Evolutionary conservation across 1,140 invertebrate genomes (phyloP), one percentile per base, ranked within the genome.

Genomic region (Drosophila pseudoobscura): DNA sequence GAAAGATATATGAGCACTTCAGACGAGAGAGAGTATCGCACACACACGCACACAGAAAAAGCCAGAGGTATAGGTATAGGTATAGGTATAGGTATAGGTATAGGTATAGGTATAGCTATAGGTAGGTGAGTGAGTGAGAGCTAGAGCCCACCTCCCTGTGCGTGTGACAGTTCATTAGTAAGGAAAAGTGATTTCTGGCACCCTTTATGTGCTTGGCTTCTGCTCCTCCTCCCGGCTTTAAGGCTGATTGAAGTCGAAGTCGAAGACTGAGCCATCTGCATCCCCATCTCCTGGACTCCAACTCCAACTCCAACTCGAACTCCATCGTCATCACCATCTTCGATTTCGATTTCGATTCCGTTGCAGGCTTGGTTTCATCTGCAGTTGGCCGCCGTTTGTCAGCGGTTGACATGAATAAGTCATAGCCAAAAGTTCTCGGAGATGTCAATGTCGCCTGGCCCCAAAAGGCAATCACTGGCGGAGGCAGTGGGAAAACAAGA

Each of bases 131-230:
- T 3, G 15, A 31, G 51, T 15, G 44, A 6, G 17, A 31, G 50
- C 20, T 20, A 20, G 1, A 39, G 39, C 20, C 43, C 49, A 58
- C 44, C 41, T 63, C 76, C 65, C 46, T 56, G 68, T 80, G 80
- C 71, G 64, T 80, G 78, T 80, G 80, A 85, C 80, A 85, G 74
- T 85, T 87, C 82, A 78, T 87, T 87, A 87, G 80, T 87, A 85
- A 85, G 75, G 45, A 76, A 83, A 73, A 84, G 76, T 84, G 80
- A 84, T 77, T 84, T 55, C 74, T 68, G 73, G 60, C 47, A 29
- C 41, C 49, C 20, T 4, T 13, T 11, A 39, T 39, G 35, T 39
- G 35, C 11, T 5, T 13, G 35, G 35, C 9, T 39, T 3, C 11
- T 39, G 1, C 26, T 29, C 15, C 57, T 54, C 7, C 29, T 20